These are phyloP conservation scores for Macrophya alboannulata DNA, from an alignment of 2,888 invertebrate genomes.

Conservation along the genomic window DNA sequence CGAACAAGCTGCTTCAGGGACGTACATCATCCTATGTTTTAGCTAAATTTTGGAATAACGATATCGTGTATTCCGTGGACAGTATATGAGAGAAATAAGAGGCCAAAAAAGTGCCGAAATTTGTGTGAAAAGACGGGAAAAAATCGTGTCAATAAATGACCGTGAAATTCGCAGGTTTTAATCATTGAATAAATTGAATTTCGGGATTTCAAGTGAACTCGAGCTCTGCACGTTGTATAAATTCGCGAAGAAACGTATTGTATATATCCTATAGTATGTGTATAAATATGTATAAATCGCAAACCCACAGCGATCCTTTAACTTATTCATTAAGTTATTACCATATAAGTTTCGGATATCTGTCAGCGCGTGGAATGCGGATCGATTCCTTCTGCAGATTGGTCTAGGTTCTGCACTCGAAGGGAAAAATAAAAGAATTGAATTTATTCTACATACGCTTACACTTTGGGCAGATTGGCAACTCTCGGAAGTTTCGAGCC, in stretches of 20 bases:
- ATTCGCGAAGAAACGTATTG: background rate
- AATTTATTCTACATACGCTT: conserved; percentile 13
- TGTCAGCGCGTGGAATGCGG: background rate
- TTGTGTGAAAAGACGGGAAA: background rate
- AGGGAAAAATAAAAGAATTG: background rate
- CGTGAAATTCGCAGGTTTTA: background rate
- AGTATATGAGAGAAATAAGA: background rate
- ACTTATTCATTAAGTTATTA: conserved; percentile 36
- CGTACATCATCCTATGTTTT: background rate
- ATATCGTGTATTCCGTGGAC: background rate
- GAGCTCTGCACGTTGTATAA: background rate
- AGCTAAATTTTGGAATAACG: background rate
- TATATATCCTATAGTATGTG: background rate
- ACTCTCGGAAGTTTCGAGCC: background rate
- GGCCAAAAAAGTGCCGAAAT: conserved; percentile 10
- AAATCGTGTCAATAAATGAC: background rate
- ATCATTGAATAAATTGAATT: background rate
- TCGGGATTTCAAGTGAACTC: background rate
- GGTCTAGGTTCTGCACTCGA: background rate
- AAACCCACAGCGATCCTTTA: conserved; percentile 16
- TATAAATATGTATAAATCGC: background rate
- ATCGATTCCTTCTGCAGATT: conserved; percentile 30
- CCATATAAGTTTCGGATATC: conserved; percentile 21
- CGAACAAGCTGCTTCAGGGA: background rate
- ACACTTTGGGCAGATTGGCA: background rate